These are phyloP conservation scores for Salmo trutta DNA, from an alignment of 2,797 vertebrate species.

Conservation along the genomic window DNA sequence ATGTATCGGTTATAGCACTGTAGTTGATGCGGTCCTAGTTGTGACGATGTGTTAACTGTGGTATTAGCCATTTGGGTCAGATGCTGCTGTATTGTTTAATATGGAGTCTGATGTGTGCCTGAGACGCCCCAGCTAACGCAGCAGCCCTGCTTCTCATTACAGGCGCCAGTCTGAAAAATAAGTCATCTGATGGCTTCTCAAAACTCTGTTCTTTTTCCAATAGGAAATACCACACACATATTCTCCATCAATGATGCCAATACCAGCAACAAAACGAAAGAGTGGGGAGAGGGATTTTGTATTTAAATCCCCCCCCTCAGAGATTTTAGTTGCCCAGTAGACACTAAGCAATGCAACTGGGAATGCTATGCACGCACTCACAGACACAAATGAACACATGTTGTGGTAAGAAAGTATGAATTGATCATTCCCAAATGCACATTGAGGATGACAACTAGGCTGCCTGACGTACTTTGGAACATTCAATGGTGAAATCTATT, in stretches of 20 bases:
- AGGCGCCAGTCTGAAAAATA: constrained; percentile 61
- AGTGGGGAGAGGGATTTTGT: constrained; percentile 41
- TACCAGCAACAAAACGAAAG: constrained; percentile 3
- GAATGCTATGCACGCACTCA: neutral
- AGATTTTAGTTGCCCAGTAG: constrained; percentile 29
- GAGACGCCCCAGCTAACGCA: constrained; percentile 9
- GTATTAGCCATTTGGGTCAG: too few relatives aligned
- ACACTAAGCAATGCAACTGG: constrained; percentile 14
- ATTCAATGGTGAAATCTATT: neutral
- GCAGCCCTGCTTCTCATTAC: constrained; percentile 69
- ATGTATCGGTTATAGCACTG: neutral
- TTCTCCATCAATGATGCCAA: constrained; percentile 5
- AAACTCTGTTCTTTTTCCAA: constrained; percentile 71
- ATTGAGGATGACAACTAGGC: neutral
- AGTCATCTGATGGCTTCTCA: constrained; percentile 67
- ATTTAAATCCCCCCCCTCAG: constrained; percentile 37
- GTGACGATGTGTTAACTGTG: too few relatives aligned
- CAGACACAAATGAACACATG: neutral
- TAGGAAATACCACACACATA: constrained; percentile 68
- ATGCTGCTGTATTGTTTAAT: too few relatives aligned
- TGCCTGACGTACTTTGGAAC: neutral
- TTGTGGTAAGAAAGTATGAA: neutral
- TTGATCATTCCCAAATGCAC: neutral
- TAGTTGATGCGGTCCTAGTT: neutral
- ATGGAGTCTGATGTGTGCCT: too few relatives aligned